A percentile compares a stretch with the other conserved stretches of the same genome.
phyloP scores from a whole-genome alignment of 2,888 invertebrate genomes.

The Cheiracanthium punctorium region DNA sequence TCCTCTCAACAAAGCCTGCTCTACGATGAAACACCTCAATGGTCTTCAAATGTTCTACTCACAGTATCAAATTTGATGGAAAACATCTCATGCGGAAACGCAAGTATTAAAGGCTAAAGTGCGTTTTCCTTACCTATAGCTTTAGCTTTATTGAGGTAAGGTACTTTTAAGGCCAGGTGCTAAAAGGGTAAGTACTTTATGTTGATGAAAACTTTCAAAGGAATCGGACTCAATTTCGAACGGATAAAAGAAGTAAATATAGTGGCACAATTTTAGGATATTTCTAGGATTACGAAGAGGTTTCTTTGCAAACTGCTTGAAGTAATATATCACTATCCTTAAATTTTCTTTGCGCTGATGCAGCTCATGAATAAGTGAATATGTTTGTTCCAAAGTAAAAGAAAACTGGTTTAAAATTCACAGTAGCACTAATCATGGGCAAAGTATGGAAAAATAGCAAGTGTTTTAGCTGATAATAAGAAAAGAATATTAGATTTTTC shows the following conservation, averaged over 20 bases:
- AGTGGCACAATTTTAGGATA: neutral
- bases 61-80: slow-evolving; percentile 40
- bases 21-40: slow-evolving; percentile 25
- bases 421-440: no score
- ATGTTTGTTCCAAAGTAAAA: no score
- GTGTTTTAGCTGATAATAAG: no score
- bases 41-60: slow-evolving; percentile 53
- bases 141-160: slow-evolving; percentile 8
- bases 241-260: neutral
- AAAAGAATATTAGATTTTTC: no score
- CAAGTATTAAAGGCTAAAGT: slow-evolving; percentile 21
- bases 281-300: neutral
- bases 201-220: slow-evolving; percentile 20
- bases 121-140: slow-evolving; percentile 1
- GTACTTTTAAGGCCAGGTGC: slow-evolving; percentile 22
- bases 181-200: neutral
- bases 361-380: no score
- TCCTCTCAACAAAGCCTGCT: slow-evolving; percentile 27
- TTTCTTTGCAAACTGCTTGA: neutral
- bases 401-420: no score
- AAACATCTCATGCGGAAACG: slow-evolving; percentile 36
- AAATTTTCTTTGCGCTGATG: no score
- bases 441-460: no score
- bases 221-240: slow-evolving; percentile 18
- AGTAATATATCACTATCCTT: no score